Base-by-base conservation (phyloP, 1,140 invertebrate species). In the Paramacrobiotus metropolitanus region DNA sequence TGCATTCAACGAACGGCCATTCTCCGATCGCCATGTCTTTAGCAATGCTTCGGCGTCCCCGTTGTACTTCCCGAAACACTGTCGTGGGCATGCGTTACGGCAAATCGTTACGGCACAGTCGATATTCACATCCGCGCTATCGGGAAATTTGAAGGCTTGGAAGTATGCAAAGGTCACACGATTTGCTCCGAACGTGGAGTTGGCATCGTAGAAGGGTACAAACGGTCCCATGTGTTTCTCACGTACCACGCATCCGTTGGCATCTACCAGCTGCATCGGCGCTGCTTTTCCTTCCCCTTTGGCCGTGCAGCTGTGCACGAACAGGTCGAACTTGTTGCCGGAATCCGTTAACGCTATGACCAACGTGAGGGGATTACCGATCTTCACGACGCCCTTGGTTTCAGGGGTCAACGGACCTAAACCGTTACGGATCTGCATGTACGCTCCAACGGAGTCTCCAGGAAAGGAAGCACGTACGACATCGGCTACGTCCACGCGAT, bases 341-440 rank as follows among this genome's bases (percentile, higher is more conserved):
- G 92, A 88, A 65, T 93, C 88, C 72, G 93, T 92, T 65, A 94
- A 92, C 4, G 88, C 88, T 1, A 87, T 81, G 21, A 87, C 89
- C 88, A 93, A 92, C 2, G 89, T 94, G 88, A 94, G 92, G 0
- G 88, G 91, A 68, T 92, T 88, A 9, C 88, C 88, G 62, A 92
- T 92, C 74, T 91, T 90, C 1, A 92, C 87, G 66, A 92, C 89
- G 34, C 87, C 88, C 0, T 86, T 87, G 1, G 91, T 87, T 74
- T 92, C 88, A 2, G 85, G 87, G 28, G 88, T 87, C 87, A 87
- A 92, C 0, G 88, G 88, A 61, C 87, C 87, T 71, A 91, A 92
- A 21, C 29, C 59, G 60, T n/a, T 91, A 87, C 68, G 87, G 65
- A 92, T 90, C 72, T 91, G 87, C 87, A 91, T 91, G 87, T 87